A percentile compares a stretch with the other conserved stretches of the same genome.
Conservation (phyloP, 1,140 invertebrate species). For the Apis dorsata region DNA sequence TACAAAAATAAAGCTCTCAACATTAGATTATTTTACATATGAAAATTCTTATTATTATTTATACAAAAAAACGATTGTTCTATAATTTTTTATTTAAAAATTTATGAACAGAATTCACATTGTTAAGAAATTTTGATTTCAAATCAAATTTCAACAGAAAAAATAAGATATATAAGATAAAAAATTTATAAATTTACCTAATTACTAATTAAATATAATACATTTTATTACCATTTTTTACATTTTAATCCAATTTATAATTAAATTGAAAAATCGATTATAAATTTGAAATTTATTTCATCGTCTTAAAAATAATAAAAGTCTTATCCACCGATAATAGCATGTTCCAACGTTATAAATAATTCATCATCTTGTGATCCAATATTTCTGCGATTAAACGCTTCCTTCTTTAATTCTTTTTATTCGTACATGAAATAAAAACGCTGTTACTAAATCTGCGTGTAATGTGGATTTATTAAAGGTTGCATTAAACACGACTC, state of each 20-base stretch:
- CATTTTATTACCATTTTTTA: neutral
- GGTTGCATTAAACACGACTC: constrained; percentile 54
- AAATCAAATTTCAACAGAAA: neutral
- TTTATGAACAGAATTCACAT: neutral
- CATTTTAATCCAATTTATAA: neutral
- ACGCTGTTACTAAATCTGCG: constrained; percentile 38
- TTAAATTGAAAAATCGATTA: neutral
- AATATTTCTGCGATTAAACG: neutral
- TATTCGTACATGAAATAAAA: neutral
- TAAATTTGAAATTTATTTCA: neutral
- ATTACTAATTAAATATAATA: neutral
- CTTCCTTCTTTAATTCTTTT: neutral
- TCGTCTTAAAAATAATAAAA: neutral
- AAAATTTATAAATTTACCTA: neutral
- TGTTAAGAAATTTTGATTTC: neutral
- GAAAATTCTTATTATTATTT: neutral
- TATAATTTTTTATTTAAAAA: neutral
- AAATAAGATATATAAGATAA: neutral
- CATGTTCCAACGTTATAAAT: neutral
- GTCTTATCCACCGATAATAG: neutral
- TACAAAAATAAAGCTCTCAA: too few species aligned
- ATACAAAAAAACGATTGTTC: neutral
- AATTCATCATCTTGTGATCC: neutral
- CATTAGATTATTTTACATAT: neutral
- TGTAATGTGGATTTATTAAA: constrained; percentile 51